Base-by-base conservation (phyloP, 2,888 invertebrate species). In the Drosophila neotestacea region DNA sequence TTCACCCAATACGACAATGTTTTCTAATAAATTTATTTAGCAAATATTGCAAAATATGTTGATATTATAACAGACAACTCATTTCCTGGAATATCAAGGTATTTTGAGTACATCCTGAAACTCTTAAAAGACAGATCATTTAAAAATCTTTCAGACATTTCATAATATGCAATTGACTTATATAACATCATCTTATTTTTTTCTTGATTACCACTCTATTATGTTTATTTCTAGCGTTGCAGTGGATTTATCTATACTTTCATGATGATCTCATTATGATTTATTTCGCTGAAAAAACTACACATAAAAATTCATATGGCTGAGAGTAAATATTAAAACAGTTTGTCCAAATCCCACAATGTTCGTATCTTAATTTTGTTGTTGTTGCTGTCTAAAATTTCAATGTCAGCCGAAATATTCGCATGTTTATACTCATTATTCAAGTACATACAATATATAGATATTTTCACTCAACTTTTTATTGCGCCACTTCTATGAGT, bases 341-440 rank as follows among this genome's bases (percentile, higher is more conserved):
- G 63, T 76, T 72, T 75, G 67, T 41, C 4, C n/a, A 54, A 47
- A 56, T 48, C 46, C 28, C 44, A 30, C 16, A 32, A 32, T 72
- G 48, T n/a, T 22, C 28, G 16, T 39, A 46, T 46, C 34, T 42
- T 44, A 6, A 38, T 51, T n/a, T 42, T 50, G 4, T 48, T 48
- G 7, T 58, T 63, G 46, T 50, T 63, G 60, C 42, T 64, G 42
- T 64, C 54, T 60, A 64, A 64, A 69, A 69, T 81, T 84, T 84
- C 87, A 84, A 86, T 85, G 84, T 68, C 84, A 87, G 64, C 44
- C 64, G 10, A 72, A 77, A 70, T 67, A 62, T 70, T 83, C 69
- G 66, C 79, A 66, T n/a, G 50, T 32, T 52, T 64, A 39, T 48
- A 54, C 36, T 52, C 39, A 46, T 46, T 58, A 47, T 58, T 47